Evolutionary conservation across 2,113 vertebrate genomes (phyloP).

Genomic region (Excalfactoria chinensis): DNA sequence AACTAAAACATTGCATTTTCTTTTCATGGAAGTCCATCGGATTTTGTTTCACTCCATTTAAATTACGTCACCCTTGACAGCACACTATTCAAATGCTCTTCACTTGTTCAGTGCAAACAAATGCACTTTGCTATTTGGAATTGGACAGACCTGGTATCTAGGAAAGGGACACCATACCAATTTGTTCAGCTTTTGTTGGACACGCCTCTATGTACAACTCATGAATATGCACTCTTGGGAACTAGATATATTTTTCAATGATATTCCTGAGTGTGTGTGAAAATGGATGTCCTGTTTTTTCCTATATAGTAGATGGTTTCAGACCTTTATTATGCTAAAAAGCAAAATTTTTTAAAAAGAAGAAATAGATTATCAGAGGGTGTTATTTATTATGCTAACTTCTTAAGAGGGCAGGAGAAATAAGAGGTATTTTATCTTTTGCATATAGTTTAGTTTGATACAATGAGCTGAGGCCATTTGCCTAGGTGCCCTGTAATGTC

Average conservation of each 20-base stretch:
- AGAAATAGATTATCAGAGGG: not conserved
- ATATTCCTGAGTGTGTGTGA: not conserved
- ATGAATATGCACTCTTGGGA: not conserved
- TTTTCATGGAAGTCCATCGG: not conserved
- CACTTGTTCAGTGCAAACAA: not conserved
- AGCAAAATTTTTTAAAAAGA: not conserved
- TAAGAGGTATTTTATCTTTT: not conserved
- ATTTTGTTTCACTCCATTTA: not conserved
- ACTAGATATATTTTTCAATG: not conserved
- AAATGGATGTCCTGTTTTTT: not conserved
- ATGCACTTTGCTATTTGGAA: not conserved
- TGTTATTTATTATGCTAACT: not conserved
- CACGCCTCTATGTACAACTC: not conserved
- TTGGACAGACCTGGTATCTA: not conserved
- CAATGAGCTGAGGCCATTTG: not conserved
- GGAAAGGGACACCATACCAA: accelerated
- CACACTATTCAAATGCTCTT: not conserved
- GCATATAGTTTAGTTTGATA: not conserved
- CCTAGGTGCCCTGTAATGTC: not conserved
- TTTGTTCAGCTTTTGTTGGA: not conserved
- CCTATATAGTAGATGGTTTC: not conserved
- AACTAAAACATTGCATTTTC: not conserved
- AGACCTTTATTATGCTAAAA: not conserved
- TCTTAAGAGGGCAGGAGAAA: not conserved
- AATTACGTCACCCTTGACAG: not conserved